A percentile compares a stretch with the other conserved stretches of the same genome.
Evolutionary conservation across 1,140 invertebrate genomes (phyloP).

Genomic region (Drosophila subobscura): DNA sequence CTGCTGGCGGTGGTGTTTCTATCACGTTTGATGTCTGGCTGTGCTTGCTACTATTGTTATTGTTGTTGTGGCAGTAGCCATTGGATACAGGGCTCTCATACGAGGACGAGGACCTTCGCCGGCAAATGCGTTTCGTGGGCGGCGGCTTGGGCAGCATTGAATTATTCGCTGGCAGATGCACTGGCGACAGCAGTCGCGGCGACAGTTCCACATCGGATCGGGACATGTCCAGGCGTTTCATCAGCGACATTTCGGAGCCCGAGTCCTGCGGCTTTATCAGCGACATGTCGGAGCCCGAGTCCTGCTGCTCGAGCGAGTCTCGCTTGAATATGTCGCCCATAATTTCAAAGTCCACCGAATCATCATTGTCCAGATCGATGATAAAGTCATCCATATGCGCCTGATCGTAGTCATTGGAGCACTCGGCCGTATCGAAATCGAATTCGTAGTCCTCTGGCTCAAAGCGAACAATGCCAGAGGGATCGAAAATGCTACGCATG

Average conservation of each 20-base stretch:
- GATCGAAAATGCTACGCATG: constrained; percentile 64
- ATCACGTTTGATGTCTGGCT: too few relatives aligned
- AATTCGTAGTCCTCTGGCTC: constrained; percentile 21
- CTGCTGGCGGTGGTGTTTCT: not conserved
- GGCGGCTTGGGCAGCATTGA: constrained; percentile 13
- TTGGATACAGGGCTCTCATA: constrained; percentile 27
- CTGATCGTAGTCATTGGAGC: not conserved
- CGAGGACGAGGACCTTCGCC: constrained; percentile 33
- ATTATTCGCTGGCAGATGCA: constrained; percentile 10
- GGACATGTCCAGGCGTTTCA: constrained; percentile 10
- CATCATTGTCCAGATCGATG: constrained; percentile 66
- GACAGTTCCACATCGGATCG: constrained; percentile 50
- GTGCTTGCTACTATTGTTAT: too few relatives aligned
- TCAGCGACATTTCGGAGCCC: constrained; percentile 5
- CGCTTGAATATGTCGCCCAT: constrained; percentile 69
- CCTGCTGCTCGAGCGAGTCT: constrained; percentile 22
- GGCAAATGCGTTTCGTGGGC: constrained; percentile 39
- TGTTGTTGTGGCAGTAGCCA: not conserved
- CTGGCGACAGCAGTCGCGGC: constrained; percentile 39
- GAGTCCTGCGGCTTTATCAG: constrained; percentile 13
- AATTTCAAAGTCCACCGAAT: constrained; percentile 69
- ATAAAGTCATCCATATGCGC: constrained; percentile 48
- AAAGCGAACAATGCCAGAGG: constrained; percentile 38
- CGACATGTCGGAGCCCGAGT: constrained; percentile 49
- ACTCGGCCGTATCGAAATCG: not conserved